phyloP scores from a whole-genome alignment of 1,140 invertebrate genomes.

The Liolophura sinensis region DNA sequence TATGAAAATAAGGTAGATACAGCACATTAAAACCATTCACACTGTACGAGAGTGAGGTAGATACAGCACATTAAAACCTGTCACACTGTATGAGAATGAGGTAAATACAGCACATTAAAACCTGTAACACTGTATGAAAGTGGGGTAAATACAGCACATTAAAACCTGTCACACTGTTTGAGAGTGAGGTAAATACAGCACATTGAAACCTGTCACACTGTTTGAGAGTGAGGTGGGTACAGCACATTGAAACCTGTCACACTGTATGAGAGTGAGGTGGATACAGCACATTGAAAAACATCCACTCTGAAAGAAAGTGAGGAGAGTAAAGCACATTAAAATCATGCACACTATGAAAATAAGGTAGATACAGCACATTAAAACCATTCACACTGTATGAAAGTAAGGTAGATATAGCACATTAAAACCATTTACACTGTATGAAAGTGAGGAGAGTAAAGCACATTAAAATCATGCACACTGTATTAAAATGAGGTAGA shows the following conservation, averaged over 20 bases:
- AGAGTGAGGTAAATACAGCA: constrained; percentile 72
- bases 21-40: no score
- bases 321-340: constrained; percentile 79
- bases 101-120: constrained; percentile 57
- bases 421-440: no score
- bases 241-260: no score
- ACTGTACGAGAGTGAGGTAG: constrained; percentile 80
- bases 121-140: background rate
- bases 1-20: background rate
- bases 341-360: no score
- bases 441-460: constrained; percentile 72
- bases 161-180: no score
- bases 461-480: background rate
- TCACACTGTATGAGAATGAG: constrained; percentile 74
- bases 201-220: background rate
- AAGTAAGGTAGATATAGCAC: no score
- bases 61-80: constrained; percentile 2
- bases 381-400: background rate
- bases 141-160: no score
- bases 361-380: constrained; percentile 11
- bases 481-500: background rate
- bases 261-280: constrained; percentile 79
- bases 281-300: constrained; percentile 2
- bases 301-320: background rate
- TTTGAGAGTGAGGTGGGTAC: background rate